Base-by-base conservation (phyloP, 2,888 invertebrate genomes). In the Omphaloscelis lunosa region DNA sequence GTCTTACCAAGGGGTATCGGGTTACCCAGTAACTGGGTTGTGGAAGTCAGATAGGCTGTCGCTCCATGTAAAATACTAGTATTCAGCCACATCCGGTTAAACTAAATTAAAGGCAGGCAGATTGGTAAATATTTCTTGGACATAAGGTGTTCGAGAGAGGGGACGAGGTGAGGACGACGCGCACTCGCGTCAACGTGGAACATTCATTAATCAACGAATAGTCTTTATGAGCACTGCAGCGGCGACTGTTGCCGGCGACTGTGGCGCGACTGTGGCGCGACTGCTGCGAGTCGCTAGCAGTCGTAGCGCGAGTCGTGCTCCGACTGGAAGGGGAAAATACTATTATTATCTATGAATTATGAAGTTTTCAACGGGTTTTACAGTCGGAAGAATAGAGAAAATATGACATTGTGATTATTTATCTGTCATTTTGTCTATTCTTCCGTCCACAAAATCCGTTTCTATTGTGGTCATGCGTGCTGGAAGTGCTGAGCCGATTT, bases 231-330 rank as follows among this genome's bases (percentile, higher is more conserved):
- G 39, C 53, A 48, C 69, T 39, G 56, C 56, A 63, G 41, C 75
- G 41, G 56, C 51, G n/a, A n/a, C n/a, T 56, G 56, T 53, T 6
- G n/a, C 67, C 34, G 48, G 74, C 59, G 48, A 39, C 27, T 66
- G 74, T 39, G 17, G 74, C 73, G 73, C 65, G 20, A 48, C 66
- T 48, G 68, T 59, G 17, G 74, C 73, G 73, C 65, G 20, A 48
- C 66, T 48, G 68, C 51, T n/a, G 53, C 62, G 20, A 48, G 62
- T 51, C 83, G 81, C 73, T 82, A 82, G 83, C 81, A 82, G 58
- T 78, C 83, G 61, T 61, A 61, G 41, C 79, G 65, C 2, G 79
- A 59, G 41, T 82, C 72, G 61, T 56, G 58, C 20, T 23, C 51
- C 83, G 61, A 70, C 81, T 82, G 66, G 1, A 73, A 80, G 2